These are phyloP conservation scores for Hemaris fuciformis DNA, from an alignment of 2,888 invertebrate species.

Conservation along the genomic window DNA sequence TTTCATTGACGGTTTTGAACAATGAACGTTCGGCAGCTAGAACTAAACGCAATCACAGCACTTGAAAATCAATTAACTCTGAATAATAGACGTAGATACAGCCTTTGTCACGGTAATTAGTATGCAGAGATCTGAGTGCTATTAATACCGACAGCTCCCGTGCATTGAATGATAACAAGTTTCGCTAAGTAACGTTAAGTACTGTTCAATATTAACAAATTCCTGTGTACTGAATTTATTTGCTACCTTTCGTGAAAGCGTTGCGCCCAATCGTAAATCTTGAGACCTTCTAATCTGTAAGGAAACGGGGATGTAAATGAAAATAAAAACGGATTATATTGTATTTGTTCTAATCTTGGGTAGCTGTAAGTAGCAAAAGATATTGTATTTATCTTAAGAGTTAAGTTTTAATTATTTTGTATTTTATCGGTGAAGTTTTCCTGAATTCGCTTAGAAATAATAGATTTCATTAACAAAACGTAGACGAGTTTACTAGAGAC, in stretches of 20 bases:
- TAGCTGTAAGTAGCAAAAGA: slow-evolving; percentile 1
- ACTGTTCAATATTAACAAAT: slow-evolving; percentile 10
- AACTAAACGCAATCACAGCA: slow-evolving; percentile 3
- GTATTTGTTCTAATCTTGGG: slow-evolving; percentile 5
- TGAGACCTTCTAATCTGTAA: neutral
- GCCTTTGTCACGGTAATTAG: slow-evolving; percentile 23
- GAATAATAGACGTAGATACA: slow-evolving; percentile 14
- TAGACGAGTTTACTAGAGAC: too few relatives aligned
- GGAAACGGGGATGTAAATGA: slow-evolving; percentile 12
- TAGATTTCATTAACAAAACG: neutral
- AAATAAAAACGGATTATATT: slow-evolving; percentile 19
- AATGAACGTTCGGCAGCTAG: neutral
- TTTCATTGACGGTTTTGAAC: neutral
- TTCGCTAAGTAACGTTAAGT: slow-evolving; percentile 19
- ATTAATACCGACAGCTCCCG: slow-evolving; percentile 24
- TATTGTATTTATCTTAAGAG: neutral
- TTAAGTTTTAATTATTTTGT: neutral
- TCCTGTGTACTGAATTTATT: slow-evolving; percentile 1
- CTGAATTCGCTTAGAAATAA: neutral
- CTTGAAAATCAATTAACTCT: slow-evolving; percentile 13
- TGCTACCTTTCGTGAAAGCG: neutral
- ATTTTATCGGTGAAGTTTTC: neutral
- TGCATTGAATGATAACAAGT: slow-evolving; percentile 26
- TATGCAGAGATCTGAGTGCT: slow-evolving; percentile 30
- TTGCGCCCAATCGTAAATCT: neutral